Evolutionary conservation across 2,113 vertebrate species (phyloP).

Genomic region (Stigmatopora argus): DNA sequence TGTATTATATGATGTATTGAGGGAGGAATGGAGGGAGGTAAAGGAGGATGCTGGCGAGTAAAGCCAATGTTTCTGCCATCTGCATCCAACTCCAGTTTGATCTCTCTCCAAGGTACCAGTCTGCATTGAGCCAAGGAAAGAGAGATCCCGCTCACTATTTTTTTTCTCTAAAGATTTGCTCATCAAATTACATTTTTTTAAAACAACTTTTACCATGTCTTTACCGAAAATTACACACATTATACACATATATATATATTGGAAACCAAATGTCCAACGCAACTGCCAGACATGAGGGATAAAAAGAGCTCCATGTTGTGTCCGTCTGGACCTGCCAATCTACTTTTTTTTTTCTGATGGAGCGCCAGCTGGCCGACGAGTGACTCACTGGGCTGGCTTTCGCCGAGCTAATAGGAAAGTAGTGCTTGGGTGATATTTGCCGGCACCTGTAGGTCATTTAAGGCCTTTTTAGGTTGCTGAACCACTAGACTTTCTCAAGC

Average conservation of each 20-base stretch:
- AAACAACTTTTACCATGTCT: no score
- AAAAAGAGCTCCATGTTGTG: conserved; percentile 23
- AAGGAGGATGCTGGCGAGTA: conserved; percentile 18
- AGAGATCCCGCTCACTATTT: conserved; percentile 38
- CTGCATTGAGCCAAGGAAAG: conserved; percentile 52
- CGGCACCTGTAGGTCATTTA: no score
- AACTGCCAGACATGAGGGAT: conserved; percentile 3
- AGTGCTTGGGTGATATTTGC: no score
- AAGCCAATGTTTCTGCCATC: conserved; percentile 36
- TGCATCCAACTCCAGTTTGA: conserved; percentile 47
- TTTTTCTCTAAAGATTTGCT: no score
- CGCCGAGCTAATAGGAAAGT: background rate
- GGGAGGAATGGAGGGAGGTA: conserved; percentile 10
- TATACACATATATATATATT: no score
- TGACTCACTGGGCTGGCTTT: conserved; percentile 9
- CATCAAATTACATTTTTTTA: no score
- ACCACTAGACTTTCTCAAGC: no score
- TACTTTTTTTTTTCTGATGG: conserved; percentile 30
- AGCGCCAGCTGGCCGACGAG: conserved; percentile 39
- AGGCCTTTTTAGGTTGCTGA: no score
- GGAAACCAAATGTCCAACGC: background rate
- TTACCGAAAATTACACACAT: no score
- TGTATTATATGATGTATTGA: conserved; percentile 18
- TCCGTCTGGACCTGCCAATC: conserved; percentile 51
- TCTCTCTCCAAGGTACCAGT: conserved; percentile 56